Percentiles rank a stretch among this genome's conserved stretches.
Conservation (phyloP, 2,797 vertebrate species). For the Acipenser transmontanus region DNA sequence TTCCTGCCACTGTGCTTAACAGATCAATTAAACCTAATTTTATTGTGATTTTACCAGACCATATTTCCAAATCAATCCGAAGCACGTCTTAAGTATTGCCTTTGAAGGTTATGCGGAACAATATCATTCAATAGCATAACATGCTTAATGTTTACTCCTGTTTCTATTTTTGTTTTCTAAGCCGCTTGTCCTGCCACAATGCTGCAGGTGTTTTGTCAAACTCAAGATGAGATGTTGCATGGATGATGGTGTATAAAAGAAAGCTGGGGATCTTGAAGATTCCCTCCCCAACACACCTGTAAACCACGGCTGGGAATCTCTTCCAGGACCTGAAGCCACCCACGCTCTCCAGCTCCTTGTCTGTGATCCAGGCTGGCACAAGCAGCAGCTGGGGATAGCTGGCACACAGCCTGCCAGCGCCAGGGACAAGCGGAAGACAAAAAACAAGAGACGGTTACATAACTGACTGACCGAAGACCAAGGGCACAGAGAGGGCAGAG, state of each 20-base stretch:
- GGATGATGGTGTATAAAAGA: not conserved
- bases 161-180: too few relatives aligned
- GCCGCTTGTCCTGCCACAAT: too few relatives aligned
- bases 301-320: constrained; percentile 89
- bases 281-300: constrained; percentile 64
- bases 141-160: too few relatives aligned
- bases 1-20: too few relatives aligned
- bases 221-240: not conserved
- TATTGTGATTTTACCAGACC: too few relatives aligned
- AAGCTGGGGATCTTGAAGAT: too few relatives aligned
- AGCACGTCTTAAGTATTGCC: too few relatives aligned
- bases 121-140: too few relatives aligned
- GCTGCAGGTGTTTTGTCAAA: too few relatives aligned
- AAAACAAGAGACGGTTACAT: constrained; percentile 12
- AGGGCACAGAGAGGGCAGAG: constrained; percentile 7
- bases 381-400: constrained; percentile 94
- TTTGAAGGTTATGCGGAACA: too few relatives aligned
- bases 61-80: too few relatives aligned
- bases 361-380: constrained; percentile 94
- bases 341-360: constrained; percentile 94
- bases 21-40: too few relatives aligned
- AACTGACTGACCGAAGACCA: not conserved
- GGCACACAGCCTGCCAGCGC: constrained; percentile 76
- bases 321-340: constrained; percentile 94
- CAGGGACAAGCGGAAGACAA: constrained; percentile 13